These are phyloP conservation scores for Hyposmocoma kahamanoa DNA, from an alignment of 1,140 invertebrate genomes.

Conservation along the genomic window DNA sequence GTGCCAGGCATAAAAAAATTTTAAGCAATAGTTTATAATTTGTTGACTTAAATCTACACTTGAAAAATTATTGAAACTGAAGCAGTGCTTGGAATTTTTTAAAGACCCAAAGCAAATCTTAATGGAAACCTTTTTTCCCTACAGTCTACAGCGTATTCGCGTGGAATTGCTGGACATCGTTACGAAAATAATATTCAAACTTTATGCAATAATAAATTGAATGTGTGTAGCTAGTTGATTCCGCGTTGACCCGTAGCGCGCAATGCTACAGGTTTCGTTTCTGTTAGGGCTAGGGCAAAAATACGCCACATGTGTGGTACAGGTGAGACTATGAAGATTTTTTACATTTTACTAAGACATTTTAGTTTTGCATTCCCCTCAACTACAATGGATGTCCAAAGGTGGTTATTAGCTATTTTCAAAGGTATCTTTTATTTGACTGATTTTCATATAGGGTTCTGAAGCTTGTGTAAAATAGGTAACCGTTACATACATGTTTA, in stretches of 20 bases:
- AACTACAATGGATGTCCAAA: conserved; percentile 8
- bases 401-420: background rate
- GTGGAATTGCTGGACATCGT: conserved; percentile 63
- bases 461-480: too few species aligned
- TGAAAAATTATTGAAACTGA: background rate
- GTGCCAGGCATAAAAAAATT: too few species aligned
- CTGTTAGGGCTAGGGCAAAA: conserved; percentile 68
- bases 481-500: too few species aligned
- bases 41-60: conserved; percentile 13
- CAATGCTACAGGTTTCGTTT: conserved; percentile 74
- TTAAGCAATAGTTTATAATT: conserved; percentile 60
- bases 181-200: conserved; percentile 57
- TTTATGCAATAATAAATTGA: conserved; percentile 58
- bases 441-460: background rate
- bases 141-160: conserved; percentile 72
- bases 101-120: conserved; percentile 56
- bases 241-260: conserved; percentile 73
- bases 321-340: conserved; percentile 73
- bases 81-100: conserved; percentile 59
- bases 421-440: background rate
- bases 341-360: conserved; percentile 61
- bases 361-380: conserved; percentile 40
- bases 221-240: conserved; percentile 66
- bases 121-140: conserved; percentile 70
- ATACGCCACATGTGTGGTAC: conserved; percentile 66